A percentile compares a stretch with the other conserved stretches of the same genome.
These are phyloP conservation scores for Drosophila borborema DNA, from an alignment of 2,888 invertebrate genomes.

Conservation along the genomic window DNA sequence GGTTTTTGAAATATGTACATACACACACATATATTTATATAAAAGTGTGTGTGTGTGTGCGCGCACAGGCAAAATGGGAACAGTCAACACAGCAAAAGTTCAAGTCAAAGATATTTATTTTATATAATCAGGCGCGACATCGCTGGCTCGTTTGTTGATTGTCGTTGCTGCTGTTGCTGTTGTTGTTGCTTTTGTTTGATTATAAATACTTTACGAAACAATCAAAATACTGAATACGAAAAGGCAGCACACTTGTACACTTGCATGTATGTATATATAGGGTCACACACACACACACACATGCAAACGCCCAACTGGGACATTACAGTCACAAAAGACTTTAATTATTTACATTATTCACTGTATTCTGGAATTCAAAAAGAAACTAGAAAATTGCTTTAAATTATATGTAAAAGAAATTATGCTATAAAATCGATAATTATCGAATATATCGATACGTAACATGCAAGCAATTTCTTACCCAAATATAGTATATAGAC, in stretches of 20 bases:
- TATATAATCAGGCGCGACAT: constrained; percentile 67
- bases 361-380: not conserved
- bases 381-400: not conserved
- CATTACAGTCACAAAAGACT: constrained; percentile 5
- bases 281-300: constrained; percentile 39
- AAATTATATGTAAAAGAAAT: not conserved
- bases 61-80: constrained; percentile 72
- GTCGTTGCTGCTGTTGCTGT: constrained; percentile 38
- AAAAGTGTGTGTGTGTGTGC: not conserved
- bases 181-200: constrained; percentile 57
- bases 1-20: constrained; percentile 59
- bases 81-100: constrained; percentile 75
- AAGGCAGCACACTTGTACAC: constrained; percentile 14
- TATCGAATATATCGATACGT: no score
- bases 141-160: constrained; percentile 59
- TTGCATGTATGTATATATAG: not conserved
- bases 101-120: constrained; percentile 71
- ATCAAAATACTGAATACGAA: constrained; percentile 41
- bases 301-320: not conserved
- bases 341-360: not conserved
- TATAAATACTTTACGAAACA: constrained; percentile 62
- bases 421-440: no score
- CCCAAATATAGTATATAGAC: no score
- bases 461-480: no score
- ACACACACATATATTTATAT: not conserved